Evolutionary conservation across 1,140 invertebrate genomes (phyloP).

Genomic region (Achatina immaculata): DNA sequence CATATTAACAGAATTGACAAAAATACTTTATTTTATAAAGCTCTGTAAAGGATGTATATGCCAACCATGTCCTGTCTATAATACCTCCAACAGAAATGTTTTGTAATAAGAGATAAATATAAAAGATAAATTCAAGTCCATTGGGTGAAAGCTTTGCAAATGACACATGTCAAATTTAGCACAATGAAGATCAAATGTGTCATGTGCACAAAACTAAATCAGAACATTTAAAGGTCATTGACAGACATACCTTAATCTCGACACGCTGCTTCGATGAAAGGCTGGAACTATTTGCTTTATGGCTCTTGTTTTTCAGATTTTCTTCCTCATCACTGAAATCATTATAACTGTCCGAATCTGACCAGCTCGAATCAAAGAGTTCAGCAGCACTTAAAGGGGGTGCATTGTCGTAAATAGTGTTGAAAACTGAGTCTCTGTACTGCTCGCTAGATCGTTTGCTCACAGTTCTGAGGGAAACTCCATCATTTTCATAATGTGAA

Average conservation of each 20-base stretch:
- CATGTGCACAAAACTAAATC: too few species aligned
- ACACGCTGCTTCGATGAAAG: not conserved
- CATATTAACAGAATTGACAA: too few species aligned
- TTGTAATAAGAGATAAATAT: too few species aligned
- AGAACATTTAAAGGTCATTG: too few species aligned
- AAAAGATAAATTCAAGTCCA: too few species aligned
- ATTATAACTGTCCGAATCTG: conserved; percentile 54
- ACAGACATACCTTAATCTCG: conserved; percentile 1
- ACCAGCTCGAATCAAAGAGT: conserved; percentile 61
- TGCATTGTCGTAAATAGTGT: conserved; percentile 31
- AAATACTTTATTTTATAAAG: too few species aligned
- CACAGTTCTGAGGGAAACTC: conserved; percentile 27
- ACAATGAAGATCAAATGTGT: too few species aligned
- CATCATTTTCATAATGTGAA: conserved; percentile 16
- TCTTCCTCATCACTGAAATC: conserved; percentile 47
- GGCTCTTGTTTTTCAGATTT: not conserved
- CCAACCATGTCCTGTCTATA: too few species aligned
- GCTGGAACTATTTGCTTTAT: not conserved
- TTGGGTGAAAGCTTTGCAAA: too few species aligned
- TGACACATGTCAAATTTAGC: too few species aligned
- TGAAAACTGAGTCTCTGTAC: conserved; percentile 28
- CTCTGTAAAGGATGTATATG: too few species aligned
- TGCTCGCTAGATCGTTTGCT: conserved; percentile 28
- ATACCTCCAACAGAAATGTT: too few species aligned
- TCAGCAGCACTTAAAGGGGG: conserved; percentile 48